phyloP scores from a whole-genome alignment of 1,140 invertebrate species.

The Gonatopus flavifemur region DNA sequence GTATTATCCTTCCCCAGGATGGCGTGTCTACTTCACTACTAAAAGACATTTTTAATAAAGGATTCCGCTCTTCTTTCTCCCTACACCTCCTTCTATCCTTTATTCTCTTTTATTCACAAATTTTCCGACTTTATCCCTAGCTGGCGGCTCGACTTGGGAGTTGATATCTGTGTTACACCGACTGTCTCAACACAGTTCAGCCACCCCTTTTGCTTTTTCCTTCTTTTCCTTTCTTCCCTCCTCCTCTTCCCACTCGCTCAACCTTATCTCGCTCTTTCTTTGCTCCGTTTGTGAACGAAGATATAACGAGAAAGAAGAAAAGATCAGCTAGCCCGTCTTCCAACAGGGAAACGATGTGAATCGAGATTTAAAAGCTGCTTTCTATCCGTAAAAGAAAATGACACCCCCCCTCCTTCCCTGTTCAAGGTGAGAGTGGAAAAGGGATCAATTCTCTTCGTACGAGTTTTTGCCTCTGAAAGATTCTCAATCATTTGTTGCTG shows the following conservation, averaged over 20 bases:
- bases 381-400: constrained; percentile 17
- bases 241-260: not conserved
- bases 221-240: not conserved
- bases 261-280: constrained; percentile 8
- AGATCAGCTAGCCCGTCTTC: constrained; percentile 13
- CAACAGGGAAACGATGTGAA: constrained; percentile 20
- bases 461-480: too few relatives aligned
- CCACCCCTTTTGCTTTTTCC: constrained; percentile 6
- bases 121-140: constrained; percentile 7
- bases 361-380: constrained; percentile 33
- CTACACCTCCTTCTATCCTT: not conserved
- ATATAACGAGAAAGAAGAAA: constrained; percentile 2
- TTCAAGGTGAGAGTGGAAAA: not conserved
- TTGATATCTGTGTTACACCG: too few relatives aligned
- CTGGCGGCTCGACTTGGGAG: too few relatives aligned
- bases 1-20: not conserved
- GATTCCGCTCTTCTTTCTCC: constrained; percentile 13
- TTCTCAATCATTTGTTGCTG: constrained; percentile 30
- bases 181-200: too few relatives aligned
- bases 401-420: constrained; percentile 3
- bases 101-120: not conserved
- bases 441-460: too few relatives aligned
- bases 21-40: not conserved
- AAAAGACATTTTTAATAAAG: constrained; percentile 34
- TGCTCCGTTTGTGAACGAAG: not conserved